phyloP scores from a whole-genome alignment of 2,888 invertebrate genomes.

The Drosophila lutescens region DNA sequence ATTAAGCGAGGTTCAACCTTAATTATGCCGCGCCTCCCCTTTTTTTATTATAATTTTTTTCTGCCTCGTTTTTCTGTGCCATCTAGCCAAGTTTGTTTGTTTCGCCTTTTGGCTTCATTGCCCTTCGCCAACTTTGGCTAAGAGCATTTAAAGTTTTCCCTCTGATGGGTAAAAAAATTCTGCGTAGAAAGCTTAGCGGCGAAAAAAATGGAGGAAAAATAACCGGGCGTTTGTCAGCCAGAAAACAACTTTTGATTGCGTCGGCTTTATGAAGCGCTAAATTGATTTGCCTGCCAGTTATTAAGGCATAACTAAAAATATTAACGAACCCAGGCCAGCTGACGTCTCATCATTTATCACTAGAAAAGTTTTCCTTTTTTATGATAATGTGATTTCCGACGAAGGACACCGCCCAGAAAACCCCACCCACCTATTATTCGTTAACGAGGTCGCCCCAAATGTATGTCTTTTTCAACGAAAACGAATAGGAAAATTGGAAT shows the following conservation, averaged over 20 bases:
- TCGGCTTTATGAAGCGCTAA: conserved; percentile 68
- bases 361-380: conserved; percentile 29
- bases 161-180: conserved; percentile 49
- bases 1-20: conserved; percentile 74
- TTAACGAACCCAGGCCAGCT: conserved; percentile 62
- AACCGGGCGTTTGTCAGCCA: conserved; percentile 24
- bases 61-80: conserved; percentile 27
- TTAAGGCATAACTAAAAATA: conserved; percentile 76
- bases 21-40: conserved; percentile 53
- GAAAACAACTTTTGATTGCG: conserved; percentile 53
- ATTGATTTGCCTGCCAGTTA: conserved; percentile 72
- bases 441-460: conserved; percentile 54
- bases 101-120: conserved; percentile 35
- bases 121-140: conserved; percentile 36
- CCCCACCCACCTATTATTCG: conserved; percentile 28
- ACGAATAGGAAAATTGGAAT: conserved; percentile 40
- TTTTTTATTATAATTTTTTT: conserved; percentile 26
- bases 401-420: conserved; percentile 49
- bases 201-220: conserved; percentile 17
- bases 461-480: conserved; percentile 21
- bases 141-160: conserved; percentile 63
- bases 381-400: conserved; percentile 40
- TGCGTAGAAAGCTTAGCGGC: conserved; percentile 44
- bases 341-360: conserved; percentile 75
- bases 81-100: conserved; percentile 61